Evolutionary conservation across 2,888 invertebrate species (phyloP).

Genomic region (Orthosia gothica): DNA sequence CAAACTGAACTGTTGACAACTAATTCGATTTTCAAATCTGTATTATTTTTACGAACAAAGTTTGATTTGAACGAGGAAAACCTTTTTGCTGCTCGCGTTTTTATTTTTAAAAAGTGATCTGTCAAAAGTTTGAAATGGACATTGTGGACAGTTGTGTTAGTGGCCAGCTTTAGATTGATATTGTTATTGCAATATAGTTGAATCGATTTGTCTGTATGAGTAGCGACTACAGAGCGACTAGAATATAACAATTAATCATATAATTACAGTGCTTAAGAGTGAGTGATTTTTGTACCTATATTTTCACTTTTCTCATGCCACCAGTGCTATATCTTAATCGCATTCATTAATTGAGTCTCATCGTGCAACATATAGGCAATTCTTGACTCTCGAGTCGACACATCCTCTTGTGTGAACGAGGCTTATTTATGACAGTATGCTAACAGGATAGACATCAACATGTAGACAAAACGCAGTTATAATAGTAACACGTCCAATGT

Average conservation of each 20-base stretch:
- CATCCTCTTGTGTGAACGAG: no score
- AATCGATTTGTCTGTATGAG: not conserved
- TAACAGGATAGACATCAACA: no score
- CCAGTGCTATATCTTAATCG: not conserved
- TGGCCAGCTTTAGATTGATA: slow-evolving; percentile 5
- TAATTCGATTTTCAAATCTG: slow-evolving; percentile 13
- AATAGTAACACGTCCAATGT: no score
- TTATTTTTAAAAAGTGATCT: slow-evolving; percentile 10
- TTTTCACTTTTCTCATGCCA: not conserved
- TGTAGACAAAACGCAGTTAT: no score
- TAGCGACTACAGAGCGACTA: no score
- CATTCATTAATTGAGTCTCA: not conserved
- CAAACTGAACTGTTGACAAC: slow-evolving; percentile 4
- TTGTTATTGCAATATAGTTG: not conserved
- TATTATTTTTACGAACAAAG: not conserved
- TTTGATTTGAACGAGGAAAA: not conserved
- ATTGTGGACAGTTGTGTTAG: not conserved
- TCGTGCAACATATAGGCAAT: no score
- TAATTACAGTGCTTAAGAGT: not conserved
- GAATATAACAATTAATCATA: no score
- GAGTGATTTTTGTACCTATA: not conserved
- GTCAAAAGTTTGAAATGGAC: not conserved
- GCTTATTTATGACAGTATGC: no score
- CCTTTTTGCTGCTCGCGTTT: not conserved
- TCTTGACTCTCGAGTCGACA: no score